Conservation (phyloP, 1,140 invertebrate genomes). For the Drosophila virilis region DNA sequence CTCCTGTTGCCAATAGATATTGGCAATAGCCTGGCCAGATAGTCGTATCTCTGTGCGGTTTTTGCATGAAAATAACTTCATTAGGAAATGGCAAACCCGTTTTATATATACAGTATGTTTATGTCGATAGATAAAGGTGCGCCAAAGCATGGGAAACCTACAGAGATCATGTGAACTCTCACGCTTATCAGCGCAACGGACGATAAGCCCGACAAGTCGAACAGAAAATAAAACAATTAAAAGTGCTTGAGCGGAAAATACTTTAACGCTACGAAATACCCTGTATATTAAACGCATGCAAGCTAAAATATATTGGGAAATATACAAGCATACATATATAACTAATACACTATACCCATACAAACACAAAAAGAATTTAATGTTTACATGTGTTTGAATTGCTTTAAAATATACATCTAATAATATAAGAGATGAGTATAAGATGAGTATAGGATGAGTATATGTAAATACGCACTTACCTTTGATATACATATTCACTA, state of each 20-base stretch:
- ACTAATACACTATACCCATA: too few species aligned
- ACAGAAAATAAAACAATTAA: background rate
- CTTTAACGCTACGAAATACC: background rate
- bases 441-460: too few species aligned
- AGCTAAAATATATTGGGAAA: too few species aligned
- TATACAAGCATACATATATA: too few species aligned
- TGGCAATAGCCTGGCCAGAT: constrained; percentile 11
- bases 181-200: constrained; percentile 1
- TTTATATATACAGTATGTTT: background rate
- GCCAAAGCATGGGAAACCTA: constrained; percentile 1
- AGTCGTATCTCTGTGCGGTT: background rate
- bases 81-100: constrained; percentile 22
- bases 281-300: background rate
- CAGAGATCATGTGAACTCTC: constrained; percentile 11
- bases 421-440: too few species aligned
- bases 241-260: background rate
- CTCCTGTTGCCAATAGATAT: constrained; percentile 30
- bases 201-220: constrained; percentile 3
- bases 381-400: too few species aligned
- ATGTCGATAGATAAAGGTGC: constrained; percentile 10
- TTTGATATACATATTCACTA: too few species aligned
- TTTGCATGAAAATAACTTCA: constrained; percentile 45
- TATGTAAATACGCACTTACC: too few species aligned
- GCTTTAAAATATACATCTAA: too few species aligned
- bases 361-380: too few species aligned